Evolutionary conservation across 1,140 invertebrate genomes (phyloP).

Genomic region (Drosophila carrolli): DNA sequence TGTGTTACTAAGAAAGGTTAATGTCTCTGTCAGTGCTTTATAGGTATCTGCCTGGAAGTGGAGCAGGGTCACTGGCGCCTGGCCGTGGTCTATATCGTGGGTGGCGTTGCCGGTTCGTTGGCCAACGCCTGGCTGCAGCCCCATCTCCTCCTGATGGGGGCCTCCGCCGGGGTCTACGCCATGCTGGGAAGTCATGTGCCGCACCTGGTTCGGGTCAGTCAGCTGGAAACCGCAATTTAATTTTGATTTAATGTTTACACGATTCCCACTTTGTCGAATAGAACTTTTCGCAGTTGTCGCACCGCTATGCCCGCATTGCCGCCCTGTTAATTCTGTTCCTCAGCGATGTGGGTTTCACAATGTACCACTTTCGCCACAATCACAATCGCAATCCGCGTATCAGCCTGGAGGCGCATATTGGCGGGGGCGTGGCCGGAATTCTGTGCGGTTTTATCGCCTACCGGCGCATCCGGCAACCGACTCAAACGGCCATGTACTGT

Average conservation of each 20-base stretch:
- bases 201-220: slow-evolving; percentile 92
- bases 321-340: slow-evolving; percentile 87
- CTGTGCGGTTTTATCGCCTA: slow-evolving; percentile 92
- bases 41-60: slow-evolving; percentile 91
- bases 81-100: slow-evolving; percentile 89
- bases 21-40: slow-evolving; percentile 86
- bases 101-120: slow-evolving; percentile 89
- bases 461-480: slow-evolving; percentile 47
- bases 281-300: slow-evolving; percentile 87
- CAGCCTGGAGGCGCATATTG: slow-evolving; percentile 92
- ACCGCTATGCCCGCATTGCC: slow-evolving; percentile 86
- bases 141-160: slow-evolving; percentile 92
- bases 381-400: slow-evolving; percentile 86
- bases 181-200: slow-evolving; percentile 95
- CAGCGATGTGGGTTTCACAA: slow-evolving; percentile 86
- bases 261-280: slow-evolving; percentile 74
- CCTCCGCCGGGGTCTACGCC: slow-evolving; percentile 97
- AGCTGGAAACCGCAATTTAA: slow-evolving; percentile 68
- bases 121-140: slow-evolving; percentile 93
- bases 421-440: slow-evolving; percentile 92
- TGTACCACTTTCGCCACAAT: slow-evolving; percentile 79
- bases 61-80: slow-evolving; percentile 93
- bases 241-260: slow-evolving; percentile 43
- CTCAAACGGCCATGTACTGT: slow-evolving; percentile 4
- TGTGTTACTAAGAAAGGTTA: slow-evolving; percentile 7